phyloP scores from a whole-genome alignment of 2,888 invertebrate species.

The Bugula neritina region DNA sequence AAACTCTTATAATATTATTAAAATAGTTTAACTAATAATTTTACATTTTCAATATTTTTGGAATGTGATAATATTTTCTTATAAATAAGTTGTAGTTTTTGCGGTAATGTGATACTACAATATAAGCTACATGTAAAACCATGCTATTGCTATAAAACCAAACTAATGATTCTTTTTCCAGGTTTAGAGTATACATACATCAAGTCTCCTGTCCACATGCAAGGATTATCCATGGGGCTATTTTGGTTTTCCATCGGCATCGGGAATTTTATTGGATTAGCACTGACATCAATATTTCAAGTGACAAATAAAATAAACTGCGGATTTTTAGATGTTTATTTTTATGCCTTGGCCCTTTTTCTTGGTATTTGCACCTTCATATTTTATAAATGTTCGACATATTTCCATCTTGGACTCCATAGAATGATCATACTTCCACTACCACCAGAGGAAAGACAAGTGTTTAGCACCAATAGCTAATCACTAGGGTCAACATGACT shows the following conservation, averaged over 20 bases:
- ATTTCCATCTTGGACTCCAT: background rate
- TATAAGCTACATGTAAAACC: too few relatives aligned
- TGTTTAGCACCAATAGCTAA: too few relatives aligned
- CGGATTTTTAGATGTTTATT: background rate
- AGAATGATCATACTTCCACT: background rate
- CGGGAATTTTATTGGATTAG: background rate
- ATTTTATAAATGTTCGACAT: background rate
- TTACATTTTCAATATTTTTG: too few relatives aligned
- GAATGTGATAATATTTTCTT: too few relatives aligned
- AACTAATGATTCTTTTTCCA: background rate
- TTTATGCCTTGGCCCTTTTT: background rate
- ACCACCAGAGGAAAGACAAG: background rate
- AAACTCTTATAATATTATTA: too few relatives aligned
- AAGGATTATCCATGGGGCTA: background rate
- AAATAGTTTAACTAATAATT: too few relatives aligned
- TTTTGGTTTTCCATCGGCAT: background rate
- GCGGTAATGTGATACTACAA: too few relatives aligned
- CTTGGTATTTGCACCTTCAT: background rate
- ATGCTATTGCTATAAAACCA: too few relatives aligned
- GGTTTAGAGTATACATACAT: background rate
- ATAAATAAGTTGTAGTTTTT: too few relatives aligned
- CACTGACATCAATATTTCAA: background rate
- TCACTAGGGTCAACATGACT: too few relatives aligned
- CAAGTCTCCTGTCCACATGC: background rate
- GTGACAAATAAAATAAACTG: background rate